Percentiles rank a stretch among this genome's conserved stretches.
phyloP scores from a whole-genome alignment of 2,113 vertebrate species.

The Psettodes erumei region DNA sequence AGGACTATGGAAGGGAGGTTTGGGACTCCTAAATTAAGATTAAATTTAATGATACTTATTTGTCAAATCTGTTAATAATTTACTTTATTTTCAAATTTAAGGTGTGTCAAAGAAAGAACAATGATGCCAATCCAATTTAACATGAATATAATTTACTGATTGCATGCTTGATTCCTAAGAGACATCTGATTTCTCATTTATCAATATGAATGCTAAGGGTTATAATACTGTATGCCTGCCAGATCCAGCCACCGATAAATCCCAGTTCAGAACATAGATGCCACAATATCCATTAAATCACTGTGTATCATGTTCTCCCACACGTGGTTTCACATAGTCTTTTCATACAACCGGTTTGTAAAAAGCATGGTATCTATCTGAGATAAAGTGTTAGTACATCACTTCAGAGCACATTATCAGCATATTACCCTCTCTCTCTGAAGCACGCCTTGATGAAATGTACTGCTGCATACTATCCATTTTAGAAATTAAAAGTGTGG shows the following conservation, averaged over 20 bases:
- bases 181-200: constrained; percentile 58
- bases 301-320: not conserved
- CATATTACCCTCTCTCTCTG: not conserved
- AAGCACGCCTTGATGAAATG: not conserved
- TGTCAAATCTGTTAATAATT: constrained; percentile 38
- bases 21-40: constrained; percentile 63
- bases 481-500: not conserved
- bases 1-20: constrained; percentile 39
- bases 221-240: not conserved
- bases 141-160: constrained; percentile 79
- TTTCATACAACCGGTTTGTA: not conserved
- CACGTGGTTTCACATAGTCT: not conserved
- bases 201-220: constrained; percentile 20
- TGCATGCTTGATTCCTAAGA: constrained; percentile 75
- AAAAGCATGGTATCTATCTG: not conserved
- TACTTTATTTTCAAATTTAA: constrained; percentile 42
- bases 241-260: constrained; percentile 37
- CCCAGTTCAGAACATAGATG: constrained; percentile 12
- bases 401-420: not conserved
- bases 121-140: constrained; percentile 78
- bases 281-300: constrained; percentile 14
- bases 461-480: not conserved
- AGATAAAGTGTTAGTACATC: not conserved
- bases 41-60: constrained; percentile 51
- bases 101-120: constrained; percentile 35